Evolutionary conservation across 1,140 invertebrate species (phyloP).

Genomic region (Cotesia vestalis): DNA sequence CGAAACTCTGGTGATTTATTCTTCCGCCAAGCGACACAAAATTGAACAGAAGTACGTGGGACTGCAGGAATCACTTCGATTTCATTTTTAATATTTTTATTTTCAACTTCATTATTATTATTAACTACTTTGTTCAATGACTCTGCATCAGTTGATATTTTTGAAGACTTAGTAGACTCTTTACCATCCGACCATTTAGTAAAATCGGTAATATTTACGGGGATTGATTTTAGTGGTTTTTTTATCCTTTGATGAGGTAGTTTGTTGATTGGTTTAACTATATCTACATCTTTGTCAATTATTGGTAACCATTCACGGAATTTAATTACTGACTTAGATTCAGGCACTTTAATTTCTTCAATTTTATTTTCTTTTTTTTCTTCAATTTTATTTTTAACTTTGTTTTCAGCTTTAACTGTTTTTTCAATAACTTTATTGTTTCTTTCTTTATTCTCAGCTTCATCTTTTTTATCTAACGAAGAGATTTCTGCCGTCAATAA

Average conservation of each 20-base stretch:
- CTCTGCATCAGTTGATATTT: conserved; percentile 14
- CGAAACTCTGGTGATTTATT: conserved; percentile 51
- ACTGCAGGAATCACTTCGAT: conserved; percentile 40
- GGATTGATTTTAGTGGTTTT: conserved; percentile 67
- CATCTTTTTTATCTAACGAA: conserved; percentile 37
- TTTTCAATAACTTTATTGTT: not conserved
- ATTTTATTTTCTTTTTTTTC: conserved; percentile 7
- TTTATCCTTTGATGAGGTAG: conserved; percentile 72
- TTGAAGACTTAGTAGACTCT: conserved; percentile 33
- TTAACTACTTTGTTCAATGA: conserved; percentile 39
- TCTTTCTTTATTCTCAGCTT: conserved; percentile 43
- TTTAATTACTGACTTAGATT: conserved; percentile 34
- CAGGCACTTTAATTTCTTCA: not conserved
- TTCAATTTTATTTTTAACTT: conserved; percentile 21
- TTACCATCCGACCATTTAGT: not conserved
- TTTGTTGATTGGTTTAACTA: conserved; percentile 70
- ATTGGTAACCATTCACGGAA: conserved; percentile 60
- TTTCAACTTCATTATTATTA: conserved; percentile 31
- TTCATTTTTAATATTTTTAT: conserved; percentile 33
- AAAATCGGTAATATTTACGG: conserved; percentile 64
- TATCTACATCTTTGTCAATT: conserved; percentile 62
- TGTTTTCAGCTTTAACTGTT: conserved; percentile 9
- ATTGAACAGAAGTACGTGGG: conserved; percentile 70
- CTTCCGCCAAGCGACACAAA: conserved; percentile 68
- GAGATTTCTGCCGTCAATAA: conserved; percentile 13